phyloP scores from a whole-genome alignment of 2,113 vertebrate genomes.

The Brachyhypopomus occidentalis region DNA sequence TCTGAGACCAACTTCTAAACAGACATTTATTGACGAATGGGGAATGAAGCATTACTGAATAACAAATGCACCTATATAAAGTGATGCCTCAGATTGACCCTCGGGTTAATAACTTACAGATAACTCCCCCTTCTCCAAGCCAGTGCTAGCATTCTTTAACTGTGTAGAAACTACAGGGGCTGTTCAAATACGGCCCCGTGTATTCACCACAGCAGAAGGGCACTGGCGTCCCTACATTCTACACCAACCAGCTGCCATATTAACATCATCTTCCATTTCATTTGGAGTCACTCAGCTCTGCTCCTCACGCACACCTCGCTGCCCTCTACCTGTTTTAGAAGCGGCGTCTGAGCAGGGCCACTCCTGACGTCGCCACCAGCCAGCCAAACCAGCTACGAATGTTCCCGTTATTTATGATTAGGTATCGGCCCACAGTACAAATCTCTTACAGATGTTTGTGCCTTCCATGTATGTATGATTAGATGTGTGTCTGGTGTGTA shows the following conservation, averaged over 20 bases:
- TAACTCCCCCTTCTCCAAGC: conserved; percentile 16
- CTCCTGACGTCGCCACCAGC: conserved; percentile 38
- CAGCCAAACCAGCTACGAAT: conserved; percentile 56
- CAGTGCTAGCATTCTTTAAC: conserved; percentile 20
- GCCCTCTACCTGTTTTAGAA: neutral
- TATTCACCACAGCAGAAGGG: conserved; percentile 46
- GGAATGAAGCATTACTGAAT: neutral
- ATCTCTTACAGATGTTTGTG: conserved; percentile 60
- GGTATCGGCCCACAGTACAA: conserved; percentile 57
- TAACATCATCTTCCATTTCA: conserved; percentile 76
- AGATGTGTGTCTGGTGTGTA: conserved; percentile 37
- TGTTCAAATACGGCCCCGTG: conserved; percentile 21
- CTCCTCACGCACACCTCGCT: conserved; percentile 2
- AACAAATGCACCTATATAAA: conserved; percentile 19
- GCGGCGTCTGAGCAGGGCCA: conserved; percentile 10
- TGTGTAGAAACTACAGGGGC: conserved; percentile 28
- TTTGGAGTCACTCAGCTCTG: conserved; percentile 70
- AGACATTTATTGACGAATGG: conserved; percentile 19
- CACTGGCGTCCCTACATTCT: conserved; percentile 68
- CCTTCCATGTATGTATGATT: conserved; percentile 36
- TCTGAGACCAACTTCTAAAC: conserved; percentile 19
- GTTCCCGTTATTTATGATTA: conserved; percentile 60
- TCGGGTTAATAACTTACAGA: neutral
- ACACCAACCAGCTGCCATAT: conserved; percentile 75
- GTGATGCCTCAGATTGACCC: neutral